Conservation (phyloP, 2,113 vertebrate species). For the Amazona guildingii region DNA sequence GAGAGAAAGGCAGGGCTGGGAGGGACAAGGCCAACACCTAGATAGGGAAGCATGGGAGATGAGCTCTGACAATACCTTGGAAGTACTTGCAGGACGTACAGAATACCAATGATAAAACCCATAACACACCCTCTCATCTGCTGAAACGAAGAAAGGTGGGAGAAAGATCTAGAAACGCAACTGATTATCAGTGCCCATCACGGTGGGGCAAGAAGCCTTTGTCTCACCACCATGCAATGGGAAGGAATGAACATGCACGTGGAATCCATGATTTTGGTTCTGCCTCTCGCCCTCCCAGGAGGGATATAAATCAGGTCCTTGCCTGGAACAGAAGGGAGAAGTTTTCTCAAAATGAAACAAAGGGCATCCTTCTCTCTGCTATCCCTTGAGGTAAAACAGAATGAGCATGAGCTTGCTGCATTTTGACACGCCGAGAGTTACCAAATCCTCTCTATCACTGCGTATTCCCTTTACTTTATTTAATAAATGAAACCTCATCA, state of each 20-base stretch:
- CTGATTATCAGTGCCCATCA: background rate
- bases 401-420: background rate
- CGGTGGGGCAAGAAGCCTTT: background rate
- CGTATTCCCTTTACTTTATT: constrained; percentile 65
- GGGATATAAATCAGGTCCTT: background rate
- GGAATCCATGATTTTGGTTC: background rate
- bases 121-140: background rate
- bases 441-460: constrained; percentile 55
- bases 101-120: background rate
- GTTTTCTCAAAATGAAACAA: background rate
- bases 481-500: constrained; percentile 81
- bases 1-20: background rate
- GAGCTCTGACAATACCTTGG: background rate
- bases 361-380: background rate
- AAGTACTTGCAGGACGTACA: background rate
- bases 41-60: background rate
- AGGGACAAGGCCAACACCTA: background rate
- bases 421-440: constrained; percentile 22
- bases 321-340: constrained; percentile 8
- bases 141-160: background rate
- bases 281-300: background rate
- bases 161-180: background rate
- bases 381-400: background rate
- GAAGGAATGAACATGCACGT: background rate
- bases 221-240: background rate